Percentiles rank a stretch among this genome's conserved stretches.
These are phyloP conservation scores for Byasa hedistus DNA, from an alignment of 2,888 invertebrate species.

Conservation along the genomic window DNA sequence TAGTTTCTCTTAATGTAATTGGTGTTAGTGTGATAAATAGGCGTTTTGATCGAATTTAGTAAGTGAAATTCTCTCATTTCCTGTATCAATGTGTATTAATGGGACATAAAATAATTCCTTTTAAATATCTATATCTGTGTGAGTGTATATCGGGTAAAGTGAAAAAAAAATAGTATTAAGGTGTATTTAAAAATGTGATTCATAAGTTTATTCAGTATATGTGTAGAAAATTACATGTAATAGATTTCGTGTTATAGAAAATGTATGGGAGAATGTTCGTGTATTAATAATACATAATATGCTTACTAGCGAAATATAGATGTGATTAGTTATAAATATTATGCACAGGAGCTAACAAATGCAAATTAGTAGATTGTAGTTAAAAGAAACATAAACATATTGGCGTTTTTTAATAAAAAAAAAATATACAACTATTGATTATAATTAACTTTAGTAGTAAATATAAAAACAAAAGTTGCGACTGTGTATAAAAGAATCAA, in stretches of 20 bases:
- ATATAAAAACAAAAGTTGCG: conserved; percentile 47
- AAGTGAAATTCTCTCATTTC: conserved; percentile 2
- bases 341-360: conserved; percentile 55
- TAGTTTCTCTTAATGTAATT: conserved; percentile 7
- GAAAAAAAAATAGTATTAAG: conserved; percentile 45
- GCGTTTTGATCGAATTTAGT: conserved; percentile 15
- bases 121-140: conserved; percentile 8
- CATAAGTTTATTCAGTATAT: conserved; percentile 52
- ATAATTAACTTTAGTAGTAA: neutral
- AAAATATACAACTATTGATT: conserved; percentile 44
- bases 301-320: conserved; percentile 47
- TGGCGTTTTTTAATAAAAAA: conserved; percentile 42
- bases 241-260: conserved; percentile 40
- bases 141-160: conserved; percentile 33
- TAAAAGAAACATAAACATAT: conserved; percentile 40
- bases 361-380: conserved; percentile 51
- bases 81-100: conserved; percentile 11
- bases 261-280: conserved; percentile 40
- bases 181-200: conserved; percentile 62
- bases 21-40: conserved; percentile 8
- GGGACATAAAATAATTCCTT: conserved; percentile 10
- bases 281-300: conserved; percentile 35
- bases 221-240: conserved; percentile 44
- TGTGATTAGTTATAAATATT: conserved; percentile 42
- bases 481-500: conserved; percentile 67